Base-by-base conservation (phyloP, 2,797 vertebrate genomes). In the Melanotaenia maccullochi region DNA sequence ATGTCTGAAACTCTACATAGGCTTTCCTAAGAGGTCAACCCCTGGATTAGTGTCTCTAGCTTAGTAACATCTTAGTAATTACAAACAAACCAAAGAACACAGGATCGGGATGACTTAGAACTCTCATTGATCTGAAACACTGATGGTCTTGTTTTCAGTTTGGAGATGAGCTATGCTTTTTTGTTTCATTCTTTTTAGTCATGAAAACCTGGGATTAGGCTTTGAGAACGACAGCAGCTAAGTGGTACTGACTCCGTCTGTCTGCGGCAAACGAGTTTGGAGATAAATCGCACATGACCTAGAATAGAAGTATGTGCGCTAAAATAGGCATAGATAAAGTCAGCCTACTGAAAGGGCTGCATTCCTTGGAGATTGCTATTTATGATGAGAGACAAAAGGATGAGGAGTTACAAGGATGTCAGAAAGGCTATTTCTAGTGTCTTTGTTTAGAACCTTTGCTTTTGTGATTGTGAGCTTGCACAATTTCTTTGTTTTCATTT, bases 201-300 rank as follows among this genome's bases (percentile, higher is more conserved):
- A 66, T 61, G 16, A 76, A 60, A 58, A 54, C 70, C 12, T 64
- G 9, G 28, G 49, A 61, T 68, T 13, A 59, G 8, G n/a, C 51
- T 68, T 64, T 74, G 3, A 68, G 59, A 78, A 66, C 68, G 36
- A 84, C 73, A 73, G 59, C 61, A 68, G 61, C 35, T 66, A 79
- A 83, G 70, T 78, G 81, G 66, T 52, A 47, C 57, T 66, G 72
- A 72, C 55, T 78, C 24, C 11, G 5, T 12, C 8, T 60, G 56
- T 66, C 56, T 36, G 42, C 28, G 66, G 68, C 51, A 64, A 79
- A 75, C 9, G 22, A 33, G 75, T 85, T 76, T 60, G 24, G 71
- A 79, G 71, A 83, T 86, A 83, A 82, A 79, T 79, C 20, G 47
- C 68, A 68, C 32, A 58, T 85, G 87, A 86, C 82, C 87, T 77